These are phyloP conservation scores for Accipiter cooperii DNA, from an alignment of 2,113 vertebrate genomes.

Conservation along the genomic window DNA sequence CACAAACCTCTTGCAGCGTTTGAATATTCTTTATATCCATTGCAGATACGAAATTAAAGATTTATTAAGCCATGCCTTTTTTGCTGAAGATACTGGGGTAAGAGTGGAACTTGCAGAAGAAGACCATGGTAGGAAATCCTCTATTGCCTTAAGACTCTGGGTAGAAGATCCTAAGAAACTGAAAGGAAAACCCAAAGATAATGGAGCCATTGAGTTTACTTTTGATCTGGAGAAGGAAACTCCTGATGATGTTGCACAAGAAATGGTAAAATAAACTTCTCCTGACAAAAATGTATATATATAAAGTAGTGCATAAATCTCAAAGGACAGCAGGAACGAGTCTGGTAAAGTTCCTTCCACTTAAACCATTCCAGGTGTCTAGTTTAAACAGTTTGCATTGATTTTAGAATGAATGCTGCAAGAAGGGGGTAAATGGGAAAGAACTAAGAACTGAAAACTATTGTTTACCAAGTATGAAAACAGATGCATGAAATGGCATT, in stretches of 20 bases:
- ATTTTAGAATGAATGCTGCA: not conserved
- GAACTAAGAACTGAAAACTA: not conserved
- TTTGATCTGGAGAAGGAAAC: conserved; percentile 92
- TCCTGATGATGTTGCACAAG: conserved; percentile 94
- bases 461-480: not conserved
- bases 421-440: not conserved
- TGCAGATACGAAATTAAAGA: conserved; percentile 96
- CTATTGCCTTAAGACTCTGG: conserved; percentile 95
- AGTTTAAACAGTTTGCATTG: not conserved
- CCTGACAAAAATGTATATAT: not conserved
- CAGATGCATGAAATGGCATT: not conserved
- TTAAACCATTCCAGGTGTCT: not conserved
- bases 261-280: conserved; percentile 86
- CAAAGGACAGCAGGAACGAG: not conserved
- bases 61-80: conserved; percentile 95
- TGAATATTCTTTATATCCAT: conserved; percentile 23
- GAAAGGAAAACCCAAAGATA: conserved; percentile 98
- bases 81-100: conserved; percentile 97
- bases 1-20: not conserved
- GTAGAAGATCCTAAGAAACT: conserved; percentile 97
- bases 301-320: not conserved
- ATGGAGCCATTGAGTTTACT: conserved; percentile 95
- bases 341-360: not conserved
- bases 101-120: conserved; percentile 97
- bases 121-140: conserved; percentile 89